Evolutionary conservation across 2,797 vertebrate species (phyloP), one percentile per base, ranked within the genome.

Genomic region (Poeciliopsis presidionis): DNA sequence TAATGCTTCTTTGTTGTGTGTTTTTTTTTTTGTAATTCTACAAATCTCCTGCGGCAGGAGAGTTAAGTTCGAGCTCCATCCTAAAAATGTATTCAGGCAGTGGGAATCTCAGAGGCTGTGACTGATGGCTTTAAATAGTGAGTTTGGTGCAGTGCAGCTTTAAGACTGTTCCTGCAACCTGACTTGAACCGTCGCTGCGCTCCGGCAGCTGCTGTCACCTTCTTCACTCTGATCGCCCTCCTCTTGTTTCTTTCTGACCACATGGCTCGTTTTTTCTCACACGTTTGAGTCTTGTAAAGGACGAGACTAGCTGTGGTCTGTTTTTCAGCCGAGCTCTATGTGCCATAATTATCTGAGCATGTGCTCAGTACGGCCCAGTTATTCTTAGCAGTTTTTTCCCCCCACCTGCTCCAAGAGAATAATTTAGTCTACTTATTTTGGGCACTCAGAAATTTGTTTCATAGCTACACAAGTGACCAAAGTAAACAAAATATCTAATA

Each of bases 161-260:
- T 47, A 16, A 49, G 78, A 2, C 73, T 20, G 70, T n/a, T 47
- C 55, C 11, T 77, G 76, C 20, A 63, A 22, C 77, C 86, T 73
- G 73, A 16, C 72, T 73, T 89, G 82, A 87, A 83, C 78, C 73
- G 70, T 51, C 67, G 85, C 41, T 69, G 25, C 77, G 81, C 65
- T 76, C 25, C 78, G 69, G 86, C 93, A 93, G 91, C 92, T 89
- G 90, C 87, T 92, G 86, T 85, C 88, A 81, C 82, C 84, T 70
- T n/a, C 25, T n/a, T 43, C 85, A 74, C 75, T 25, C 39, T 12
- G 41, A 39, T 36, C 63, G 25, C 20, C 2, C 20, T 87, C 85
- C 79, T 89, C 85, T 90, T 74, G 71, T 78, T 74, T 80, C 67
- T 67, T 78, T 91, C 53, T 72, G 79, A 81, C 79, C 74, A 36